These are phyloP conservation scores for Todus mexicanus DNA, from an alignment of 2,797 vertebrate species.

Conservation along the genomic window DNA sequence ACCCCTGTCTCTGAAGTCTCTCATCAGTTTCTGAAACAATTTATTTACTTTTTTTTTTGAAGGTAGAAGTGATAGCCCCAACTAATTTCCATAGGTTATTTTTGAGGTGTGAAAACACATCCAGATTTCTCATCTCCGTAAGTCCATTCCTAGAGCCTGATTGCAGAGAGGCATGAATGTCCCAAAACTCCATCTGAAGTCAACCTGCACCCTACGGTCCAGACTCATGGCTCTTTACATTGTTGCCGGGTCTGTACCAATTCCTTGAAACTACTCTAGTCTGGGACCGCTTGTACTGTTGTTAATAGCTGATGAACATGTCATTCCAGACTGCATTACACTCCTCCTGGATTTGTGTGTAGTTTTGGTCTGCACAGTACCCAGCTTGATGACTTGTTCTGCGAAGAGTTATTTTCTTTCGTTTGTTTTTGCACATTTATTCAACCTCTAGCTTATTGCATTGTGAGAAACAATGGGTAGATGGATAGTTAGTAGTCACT, in stretches of 20 bases:
- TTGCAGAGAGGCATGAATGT: background rate
- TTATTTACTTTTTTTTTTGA: background rate
- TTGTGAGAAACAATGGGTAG: background rate
- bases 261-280: background rate
- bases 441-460: background rate
- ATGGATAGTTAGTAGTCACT: background rate
- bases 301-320: background rate
- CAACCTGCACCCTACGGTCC: background rate
- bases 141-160: background rate
- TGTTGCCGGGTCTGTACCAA: accelerated
- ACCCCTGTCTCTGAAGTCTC: background rate
- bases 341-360: background rate
- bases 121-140: background rate
- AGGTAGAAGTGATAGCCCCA: background rate
- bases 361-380: background rate
- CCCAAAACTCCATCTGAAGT: background rate
- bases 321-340: background rate
- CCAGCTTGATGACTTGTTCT: background rate
- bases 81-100: background rate
- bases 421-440: background rate
- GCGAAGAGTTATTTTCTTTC: background rate
- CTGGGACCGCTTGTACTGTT: background rate
- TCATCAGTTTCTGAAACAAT: background rate
- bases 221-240: background rate
- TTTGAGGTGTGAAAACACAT: background rate